phyloP scores from a whole-genome alignment of 2,888 invertebrate genomes.

The Sceliomorpha sp. region DNA sequence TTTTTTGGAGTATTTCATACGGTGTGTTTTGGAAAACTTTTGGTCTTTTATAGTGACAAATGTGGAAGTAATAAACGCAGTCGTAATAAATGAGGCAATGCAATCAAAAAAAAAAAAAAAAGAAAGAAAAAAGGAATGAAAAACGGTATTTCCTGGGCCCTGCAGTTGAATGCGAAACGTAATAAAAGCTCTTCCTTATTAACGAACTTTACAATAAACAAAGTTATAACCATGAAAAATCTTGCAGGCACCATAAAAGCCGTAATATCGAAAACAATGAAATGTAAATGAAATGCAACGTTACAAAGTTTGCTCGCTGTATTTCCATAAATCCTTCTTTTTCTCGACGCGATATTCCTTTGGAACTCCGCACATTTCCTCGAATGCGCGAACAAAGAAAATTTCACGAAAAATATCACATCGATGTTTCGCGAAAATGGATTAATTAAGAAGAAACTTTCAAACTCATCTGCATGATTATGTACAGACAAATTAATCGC shows the following conservation, averaged over 20 bases:
- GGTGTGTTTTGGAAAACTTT: too few relatives aligned
- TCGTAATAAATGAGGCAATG: too few relatives aligned
- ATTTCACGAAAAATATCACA: slow-evolving; percentile 25
- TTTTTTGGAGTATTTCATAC: too few relatives aligned
- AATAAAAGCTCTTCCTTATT: slow-evolving; percentile 28
- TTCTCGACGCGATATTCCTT: slow-evolving; percentile 31
- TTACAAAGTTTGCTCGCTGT: slow-evolving; percentile 40
- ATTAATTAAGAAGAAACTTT: too few relatives aligned
- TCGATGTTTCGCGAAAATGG: slow-evolving; percentile 2
- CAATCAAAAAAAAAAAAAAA: slow-evolving; percentile 22
- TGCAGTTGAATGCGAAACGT: slow-evolving; percentile 7
- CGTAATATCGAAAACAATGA: slow-evolving; percentile 40
- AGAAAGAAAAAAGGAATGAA: slow-evolving; percentile 15
- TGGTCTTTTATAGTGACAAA: too few relatives aligned
- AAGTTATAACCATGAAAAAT: slow-evolving; percentile 32
- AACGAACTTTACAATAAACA: slow-evolving; percentile 33
- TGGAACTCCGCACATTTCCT: slow-evolving; percentile 14
- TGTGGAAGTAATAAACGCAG: too few relatives aligned
- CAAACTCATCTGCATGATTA: too few relatives aligned
- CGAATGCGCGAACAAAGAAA: slow-evolving; percentile 22
- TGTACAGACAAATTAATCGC: too few relatives aligned
- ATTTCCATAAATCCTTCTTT: slow-evolving; percentile 51
- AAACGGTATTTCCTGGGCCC: slow-evolving; percentile 12
- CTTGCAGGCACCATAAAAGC: slow-evolving; percentile 23
- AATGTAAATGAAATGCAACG: slow-evolving; percentile 47